These are phyloP conservation scores for Macrophya annulata DNA, from an alignment of 2,888 invertebrate genomes.

Conservation along the genomic window DNA sequence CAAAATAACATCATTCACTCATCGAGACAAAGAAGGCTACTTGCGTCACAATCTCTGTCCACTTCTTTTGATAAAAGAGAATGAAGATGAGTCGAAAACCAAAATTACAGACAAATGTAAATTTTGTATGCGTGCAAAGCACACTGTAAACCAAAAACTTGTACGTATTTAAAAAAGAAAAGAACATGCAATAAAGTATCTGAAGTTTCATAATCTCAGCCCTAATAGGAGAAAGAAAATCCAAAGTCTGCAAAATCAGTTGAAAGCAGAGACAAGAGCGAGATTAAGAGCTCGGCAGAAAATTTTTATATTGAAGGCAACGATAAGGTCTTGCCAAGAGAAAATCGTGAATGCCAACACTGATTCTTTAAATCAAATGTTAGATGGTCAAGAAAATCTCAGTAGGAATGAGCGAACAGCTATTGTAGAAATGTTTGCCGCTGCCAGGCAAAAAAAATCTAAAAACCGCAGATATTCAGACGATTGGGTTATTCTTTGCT, in stretches of 20 bases:
- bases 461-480: conserved; percentile 8
- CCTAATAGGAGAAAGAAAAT: conserved; percentile 4
- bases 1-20: not conserved
- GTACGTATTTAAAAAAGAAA: conserved; percentile 7
- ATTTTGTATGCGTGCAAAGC: conserved; percentile 19
- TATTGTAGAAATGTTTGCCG: conserved; percentile 10
- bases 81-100: not conserved
- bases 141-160: not conserved
- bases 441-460: not conserved
- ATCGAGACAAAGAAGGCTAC: conserved; percentile 15
- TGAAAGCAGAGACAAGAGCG: conserved; percentile 19
- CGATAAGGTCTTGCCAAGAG: not conserved
- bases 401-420: conserved; percentile 8
- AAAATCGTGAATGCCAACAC: not conserved
- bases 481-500: conserved; percentile 7
- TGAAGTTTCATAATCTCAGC: conserved; percentile 19
- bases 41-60: conserved; percentile 15
- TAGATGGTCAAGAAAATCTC: conserved; percentile 10
- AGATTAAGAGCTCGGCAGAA: conserved; percentile 15
- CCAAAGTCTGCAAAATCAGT: conserved; percentile 12
- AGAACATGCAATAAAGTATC: conserved; percentile 1
- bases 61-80: not conserved
- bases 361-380: conserved; percentile 12
- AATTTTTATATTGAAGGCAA: conserved; percentile 10
- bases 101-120: conserved; percentile 11